Evolutionary conservation across 2,888 invertebrate genomes (phyloP).

Genomic region (Mimas tiliae): DNA sequence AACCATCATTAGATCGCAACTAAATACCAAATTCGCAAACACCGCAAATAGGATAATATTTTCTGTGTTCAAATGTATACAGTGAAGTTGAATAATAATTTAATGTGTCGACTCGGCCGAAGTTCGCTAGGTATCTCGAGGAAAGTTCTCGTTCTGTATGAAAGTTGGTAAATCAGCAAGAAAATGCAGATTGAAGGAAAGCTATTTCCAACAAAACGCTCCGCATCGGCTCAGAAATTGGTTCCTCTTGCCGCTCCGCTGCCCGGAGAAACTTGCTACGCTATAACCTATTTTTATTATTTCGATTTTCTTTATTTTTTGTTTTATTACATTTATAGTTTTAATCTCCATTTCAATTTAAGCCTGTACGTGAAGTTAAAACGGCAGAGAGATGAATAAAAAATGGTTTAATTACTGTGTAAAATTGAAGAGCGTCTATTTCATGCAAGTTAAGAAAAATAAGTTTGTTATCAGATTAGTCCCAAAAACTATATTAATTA

Average conservation of each 20-base stretch:
- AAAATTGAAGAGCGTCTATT: neutral
- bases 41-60: slow-evolving; percentile 21
- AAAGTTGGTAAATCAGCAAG: slow-evolving; percentile 85
- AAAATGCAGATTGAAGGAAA: slow-evolving; percentile 85
- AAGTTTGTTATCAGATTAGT: neutral
- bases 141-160: slow-evolving; percentile 68
- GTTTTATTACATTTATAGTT: slow-evolving; percentile 67
- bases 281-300: slow-evolving; percentile 81
- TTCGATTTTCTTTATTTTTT: slow-evolving; percentile 64
- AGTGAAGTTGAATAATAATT: slow-evolving; percentile 62
- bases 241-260: slow-evolving; percentile 77
- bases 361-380: slow-evolving; percentile 27
- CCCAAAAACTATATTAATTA: neutral
- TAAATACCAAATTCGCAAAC: slow-evolving; percentile 6
- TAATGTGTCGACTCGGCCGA: slow-evolving; percentile 63
- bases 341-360: slow-evolving; percentile 65
- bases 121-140: slow-evolving; percentile 61
- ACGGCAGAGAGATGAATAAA: neutral
- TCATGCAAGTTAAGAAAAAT: neutral
- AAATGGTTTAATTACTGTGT: neutral
- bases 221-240: slow-evolving; percentile 82
- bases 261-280: slow-evolving; percentile 78
- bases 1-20: slow-evolving; percentile 4
- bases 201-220: slow-evolving; percentile 84
- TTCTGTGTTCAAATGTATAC: slow-evolving; percentile 23